Percentiles rank a stretch among this genome's conserved stretches.
Conservation (phyloP, 2,797 vertebrate genomes). For the Avahi laniger region DNA sequence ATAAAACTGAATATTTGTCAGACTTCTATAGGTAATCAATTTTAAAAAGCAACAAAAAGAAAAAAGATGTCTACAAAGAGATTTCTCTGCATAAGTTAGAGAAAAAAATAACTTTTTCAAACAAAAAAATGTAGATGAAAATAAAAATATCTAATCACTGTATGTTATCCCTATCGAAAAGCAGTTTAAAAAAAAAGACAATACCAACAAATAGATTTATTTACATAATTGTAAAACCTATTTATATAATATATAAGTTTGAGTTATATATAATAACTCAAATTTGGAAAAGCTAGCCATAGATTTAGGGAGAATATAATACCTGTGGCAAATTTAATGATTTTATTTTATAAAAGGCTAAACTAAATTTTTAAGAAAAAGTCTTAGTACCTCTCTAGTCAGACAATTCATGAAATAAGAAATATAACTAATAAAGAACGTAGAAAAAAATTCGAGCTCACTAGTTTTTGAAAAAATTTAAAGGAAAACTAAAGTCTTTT, state of each 20-base stretch:
- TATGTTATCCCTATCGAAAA: background rate
- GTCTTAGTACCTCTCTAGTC: background rate
- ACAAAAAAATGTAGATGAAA: background rate
- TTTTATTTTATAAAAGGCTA: conserved; percentile 18
- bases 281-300: background rate
- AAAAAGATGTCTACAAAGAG: background rate
- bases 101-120: background rate
- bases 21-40: background rate
- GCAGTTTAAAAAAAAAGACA: background rate
- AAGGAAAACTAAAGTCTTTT: background rate
- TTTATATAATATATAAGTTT: background rate
- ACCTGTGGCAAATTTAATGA: background rate
- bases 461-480: background rate
- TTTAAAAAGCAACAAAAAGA: background rate
- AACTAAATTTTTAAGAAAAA: background rate
- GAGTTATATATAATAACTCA: background rate
- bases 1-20: conserved; percentile 25
- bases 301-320: background rate
- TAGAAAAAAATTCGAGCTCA: background rate
- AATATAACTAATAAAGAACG: background rate
- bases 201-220: background rate
- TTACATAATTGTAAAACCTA: background rate
- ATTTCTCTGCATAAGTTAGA: background rate
- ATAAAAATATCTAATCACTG: background rate
- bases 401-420: background rate